These are phyloP conservation scores for Sinodicranocentrus sp. DNA, from an alignment of 2,888 invertebrate species.

Conservation along the genomic window DNA sequence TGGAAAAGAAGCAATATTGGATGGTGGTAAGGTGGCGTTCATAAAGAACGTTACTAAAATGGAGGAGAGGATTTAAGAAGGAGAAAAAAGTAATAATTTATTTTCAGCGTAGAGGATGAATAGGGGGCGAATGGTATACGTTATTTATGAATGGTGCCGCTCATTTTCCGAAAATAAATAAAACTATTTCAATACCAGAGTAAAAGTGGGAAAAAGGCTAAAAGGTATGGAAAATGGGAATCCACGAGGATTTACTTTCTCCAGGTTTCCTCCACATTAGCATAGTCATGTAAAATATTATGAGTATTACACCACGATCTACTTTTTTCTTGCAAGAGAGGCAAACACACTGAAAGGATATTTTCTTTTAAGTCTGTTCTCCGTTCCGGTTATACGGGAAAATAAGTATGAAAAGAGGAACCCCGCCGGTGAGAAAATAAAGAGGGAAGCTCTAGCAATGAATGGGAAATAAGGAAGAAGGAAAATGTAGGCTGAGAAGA, in stretches of 20 bases:
- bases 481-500: conserved; percentile 12
- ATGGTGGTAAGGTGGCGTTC: no score
- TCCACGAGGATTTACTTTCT: conserved; percentile 18
- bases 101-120: conserved; percentile 15
- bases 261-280: conserved; percentile 22
- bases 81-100: no score
- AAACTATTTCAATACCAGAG: no score
- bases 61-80: background rate
- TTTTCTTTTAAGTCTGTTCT: no score
- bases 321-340: background rate
- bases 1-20: no score
- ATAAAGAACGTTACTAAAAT: no score
- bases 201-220: conserved; percentile 8
- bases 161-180: no score
- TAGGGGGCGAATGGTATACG: no score
- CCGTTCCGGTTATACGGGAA: no score
- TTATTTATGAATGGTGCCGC: no score
- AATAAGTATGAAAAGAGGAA: no score
- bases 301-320: background rate
- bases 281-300: conserved; percentile 22
- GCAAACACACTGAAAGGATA: background rate
- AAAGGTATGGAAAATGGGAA: conserved; percentile 17
- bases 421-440: no score
- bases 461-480: background rate
- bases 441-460: background rate